These are phyloP conservation scores for Musca domestica DNA, from an alignment of 1,140 invertebrate genomes.

Conservation along the genomic window DNA sequence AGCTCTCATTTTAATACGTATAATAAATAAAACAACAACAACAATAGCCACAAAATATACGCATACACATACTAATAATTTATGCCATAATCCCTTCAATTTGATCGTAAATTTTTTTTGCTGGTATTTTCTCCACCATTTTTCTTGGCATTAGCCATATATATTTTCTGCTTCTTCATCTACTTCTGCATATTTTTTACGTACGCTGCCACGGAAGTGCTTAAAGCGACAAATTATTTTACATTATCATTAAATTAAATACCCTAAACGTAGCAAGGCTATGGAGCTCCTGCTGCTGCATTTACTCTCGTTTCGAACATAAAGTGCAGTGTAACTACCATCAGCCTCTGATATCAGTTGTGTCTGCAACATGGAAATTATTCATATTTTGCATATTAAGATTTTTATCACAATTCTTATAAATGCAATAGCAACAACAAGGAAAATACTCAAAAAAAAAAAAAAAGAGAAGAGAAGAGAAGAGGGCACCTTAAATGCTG, in stretches of 20 bases:
- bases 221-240: constrained; percentile 22
- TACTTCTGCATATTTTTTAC: too few relatives aligned
- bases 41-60: too few relatives aligned
- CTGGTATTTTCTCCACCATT: too few relatives aligned
- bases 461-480: too few relatives aligned
- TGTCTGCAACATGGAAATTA: background rate
- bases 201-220: constrained; percentile 14
- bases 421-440: background rate
- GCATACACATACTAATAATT: too few relatives aligned
- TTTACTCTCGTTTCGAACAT: background rate
- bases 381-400: background rate
- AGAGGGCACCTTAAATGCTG: too few relatives aligned
- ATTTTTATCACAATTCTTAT: constrained; percentile 13
- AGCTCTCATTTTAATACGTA: too few relatives aligned
- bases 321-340: background rate
- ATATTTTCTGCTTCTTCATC: background rate
- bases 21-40: too few relatives aligned
- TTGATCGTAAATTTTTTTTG: too few relatives aligned
- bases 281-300: background rate
- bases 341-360: background rate
- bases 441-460: too few relatives aligned
- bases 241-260: constrained; percentile 21
- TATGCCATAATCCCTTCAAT: too few relatives aligned
- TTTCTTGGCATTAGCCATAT: too few relatives aligned
- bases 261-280: background rate